Evolutionary conservation across 2,888 invertebrate genomes (phyloP), one percentile per base, ranked within the genome.

Genomic region (Elegia similella): DNA sequence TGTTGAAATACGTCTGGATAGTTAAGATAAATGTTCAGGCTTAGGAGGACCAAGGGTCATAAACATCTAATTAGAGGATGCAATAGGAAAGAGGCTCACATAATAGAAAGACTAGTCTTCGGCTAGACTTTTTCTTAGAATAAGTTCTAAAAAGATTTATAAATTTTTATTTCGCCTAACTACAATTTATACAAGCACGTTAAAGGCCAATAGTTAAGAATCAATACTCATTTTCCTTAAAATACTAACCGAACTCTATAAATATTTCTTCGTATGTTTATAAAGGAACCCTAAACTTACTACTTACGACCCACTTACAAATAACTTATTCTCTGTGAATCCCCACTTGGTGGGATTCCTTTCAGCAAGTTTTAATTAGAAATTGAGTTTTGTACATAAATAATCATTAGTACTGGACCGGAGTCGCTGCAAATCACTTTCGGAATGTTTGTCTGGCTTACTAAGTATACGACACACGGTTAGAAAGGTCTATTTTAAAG

Each of bases 351-450:
- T 38, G 34, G n/a, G 17, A 55, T 38, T 47, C 47, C 48, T 48
- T 48, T 29, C 16, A 48, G 52, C 53, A 64, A 63, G 62, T 65
- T 65, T 64, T 64, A 67, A 65, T 67, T 65, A 62, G 58, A 57
- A 56, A 59, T 58, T 30, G 55, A 55, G 59, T 47, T 56, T 53
- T 52, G 48, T 56, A 56, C 59, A 60, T 62, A 66, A 64, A 68
- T 64, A 64, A 68, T 64, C 60, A 65, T 69, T 67, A 65, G 57
- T 16, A 56, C 52, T 47, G 56, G 62, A 57, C 62, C 6, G 38
- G 38, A 54, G 57, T 59, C 60, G 56, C 59, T 56, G 56, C 50
- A 59, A 62, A 63, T 66, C 63, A 66, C 58, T 66, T 59, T 52
- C 46, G 30, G 52, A 60, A 61, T 61, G 61, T 57, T 62, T 58